Conservation (phyloP, 1,140 invertebrate genomes). For the Ceratina australensis region DNA sequence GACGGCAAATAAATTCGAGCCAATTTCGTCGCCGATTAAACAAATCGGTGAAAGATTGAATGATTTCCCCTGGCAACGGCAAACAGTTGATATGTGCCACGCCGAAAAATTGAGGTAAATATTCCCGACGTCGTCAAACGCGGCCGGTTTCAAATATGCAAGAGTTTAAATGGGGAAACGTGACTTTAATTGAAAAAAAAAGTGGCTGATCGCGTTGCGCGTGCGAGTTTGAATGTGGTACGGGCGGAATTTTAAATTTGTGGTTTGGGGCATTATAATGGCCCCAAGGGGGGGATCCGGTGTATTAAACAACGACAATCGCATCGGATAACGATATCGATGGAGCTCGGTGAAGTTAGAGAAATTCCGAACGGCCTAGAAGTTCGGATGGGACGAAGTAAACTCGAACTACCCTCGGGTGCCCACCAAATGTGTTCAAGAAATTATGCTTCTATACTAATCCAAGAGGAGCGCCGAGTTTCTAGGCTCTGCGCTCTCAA, state of each 20-base stretch:
- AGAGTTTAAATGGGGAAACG: no score
- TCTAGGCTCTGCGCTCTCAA: not conserved
- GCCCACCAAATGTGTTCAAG: not conserved
- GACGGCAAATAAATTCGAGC: no score
- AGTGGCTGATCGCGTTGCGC: no score
- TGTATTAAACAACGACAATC: not conserved
- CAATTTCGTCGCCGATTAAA: not conserved
- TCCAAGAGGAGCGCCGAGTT: not conserved
- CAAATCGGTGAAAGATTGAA: not conserved
- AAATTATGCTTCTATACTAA: not conserved
- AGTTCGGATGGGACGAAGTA: not conserved
- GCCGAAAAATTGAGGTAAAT: not conserved
- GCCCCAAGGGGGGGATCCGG: no score
- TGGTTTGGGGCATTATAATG: no score
- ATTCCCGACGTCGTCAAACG: not conserved
- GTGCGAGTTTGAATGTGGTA: not conserved
- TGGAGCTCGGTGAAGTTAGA: not conserved
- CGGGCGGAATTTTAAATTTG: no score
- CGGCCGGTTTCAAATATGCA: no score
- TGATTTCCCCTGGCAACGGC: not conserved
- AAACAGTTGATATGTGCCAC: not conserved
- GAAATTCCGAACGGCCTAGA: not conserved
- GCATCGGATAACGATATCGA: not conserved
- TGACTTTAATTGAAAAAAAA: no score
- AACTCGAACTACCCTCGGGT: not conserved